Conservation (phyloP, 2,113 vertebrate species). For the Xyliphius kryptos region DNA sequence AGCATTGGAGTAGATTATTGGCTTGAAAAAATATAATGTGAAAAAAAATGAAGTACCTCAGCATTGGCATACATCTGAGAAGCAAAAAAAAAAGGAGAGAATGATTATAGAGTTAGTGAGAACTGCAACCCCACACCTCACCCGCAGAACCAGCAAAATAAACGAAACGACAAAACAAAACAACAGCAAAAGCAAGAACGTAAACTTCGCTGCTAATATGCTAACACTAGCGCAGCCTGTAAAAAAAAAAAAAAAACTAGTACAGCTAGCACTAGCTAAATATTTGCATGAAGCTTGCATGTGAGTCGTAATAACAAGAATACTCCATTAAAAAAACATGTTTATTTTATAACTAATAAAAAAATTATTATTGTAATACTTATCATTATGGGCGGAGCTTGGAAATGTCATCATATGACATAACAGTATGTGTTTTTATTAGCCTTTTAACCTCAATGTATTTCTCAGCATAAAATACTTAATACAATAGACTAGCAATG, state of each 20-base stretch:
- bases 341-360: too few relatives aligned
- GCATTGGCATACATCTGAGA: slow-evolving; percentile 79
- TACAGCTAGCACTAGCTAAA: slow-evolving; percentile 18
- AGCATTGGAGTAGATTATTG: slow-evolving; percentile 54
- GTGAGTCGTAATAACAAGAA: too few relatives aligned
- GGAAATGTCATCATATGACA: too few relatives aligned
- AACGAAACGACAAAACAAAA: too few relatives aligned
- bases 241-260: slow-evolving; percentile 11
- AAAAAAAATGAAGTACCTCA: slow-evolving; percentile 70
- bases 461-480: too few relatives aligned
- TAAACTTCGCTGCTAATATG: slow-evolving; percentile 7
- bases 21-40: slow-evolving; percentile 44
- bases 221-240: slow-evolving; percentile 1
- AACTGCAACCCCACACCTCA: slow-evolving; percentile 57
- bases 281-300: too few relatives aligned
- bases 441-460: too few relatives aligned
- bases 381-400: too few relatives aligned
- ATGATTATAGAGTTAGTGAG: not conserved
- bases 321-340: too few relatives aligned
- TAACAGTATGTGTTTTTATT: too few relatives aligned
- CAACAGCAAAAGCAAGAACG: slow-evolving; percentile 8
- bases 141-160: slow-evolving; percentile 62
- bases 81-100: slow-evolving; percentile 50
- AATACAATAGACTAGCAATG: not conserved
- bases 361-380: too few relatives aligned